These are phyloP conservation scores for Cyprichromis sp. DNA, from an alignment of 2,113 vertebrate species.

Conservation along the genomic window DNA sequence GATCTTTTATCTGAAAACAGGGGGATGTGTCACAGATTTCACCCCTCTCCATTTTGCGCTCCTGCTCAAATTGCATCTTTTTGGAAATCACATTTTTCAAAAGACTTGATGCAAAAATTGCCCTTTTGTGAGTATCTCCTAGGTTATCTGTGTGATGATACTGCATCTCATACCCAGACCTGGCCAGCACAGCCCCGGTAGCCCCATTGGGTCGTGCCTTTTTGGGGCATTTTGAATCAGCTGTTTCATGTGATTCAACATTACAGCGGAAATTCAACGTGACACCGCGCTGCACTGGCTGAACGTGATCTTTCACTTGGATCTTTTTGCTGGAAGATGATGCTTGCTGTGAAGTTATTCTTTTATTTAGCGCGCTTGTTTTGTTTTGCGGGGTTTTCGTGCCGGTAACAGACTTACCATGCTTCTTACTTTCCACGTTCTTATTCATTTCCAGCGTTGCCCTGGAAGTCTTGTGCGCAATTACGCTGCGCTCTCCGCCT, in stretches of 20 bases:
- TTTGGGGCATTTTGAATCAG: constrained; percentile 48
- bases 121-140: constrained; percentile 76
- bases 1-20: constrained; percentile 50
- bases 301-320: constrained; percentile 43
- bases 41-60: constrained; percentile 88
- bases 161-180: constrained; percentile 48
- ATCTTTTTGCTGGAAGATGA: constrained; percentile 44
- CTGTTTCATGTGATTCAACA: constrained; percentile 56
- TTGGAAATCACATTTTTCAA: constrained; percentile 95
- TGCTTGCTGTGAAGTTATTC: constrained; percentile 10
- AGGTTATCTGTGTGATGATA: constrained; percentile 31
- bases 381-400: constrained; percentile 65
- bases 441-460: constrained; percentile 59
- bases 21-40: constrained; percentile 70
- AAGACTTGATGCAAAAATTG: constrained; percentile 86
- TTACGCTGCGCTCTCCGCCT: constrained; percentile 31
- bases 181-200: constrained; percentile 48
- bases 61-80: constrained; percentile 94
- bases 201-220: constrained; percentile 56
- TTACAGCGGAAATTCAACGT: constrained; percentile 75
- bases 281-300: constrained; percentile 65
- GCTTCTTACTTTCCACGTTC: constrained; percentile 17
- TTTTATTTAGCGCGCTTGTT: constrained; percentile 41
- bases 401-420: not conserved
- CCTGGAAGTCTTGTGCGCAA: constrained; percentile 60